A percentile compares a stretch with the other conserved stretches of the same genome.
These are phyloP conservation scores for Phalera bucephala DNA, from an alignment of 2,888 invertebrate genomes.

Conservation along the genomic window DNA sequence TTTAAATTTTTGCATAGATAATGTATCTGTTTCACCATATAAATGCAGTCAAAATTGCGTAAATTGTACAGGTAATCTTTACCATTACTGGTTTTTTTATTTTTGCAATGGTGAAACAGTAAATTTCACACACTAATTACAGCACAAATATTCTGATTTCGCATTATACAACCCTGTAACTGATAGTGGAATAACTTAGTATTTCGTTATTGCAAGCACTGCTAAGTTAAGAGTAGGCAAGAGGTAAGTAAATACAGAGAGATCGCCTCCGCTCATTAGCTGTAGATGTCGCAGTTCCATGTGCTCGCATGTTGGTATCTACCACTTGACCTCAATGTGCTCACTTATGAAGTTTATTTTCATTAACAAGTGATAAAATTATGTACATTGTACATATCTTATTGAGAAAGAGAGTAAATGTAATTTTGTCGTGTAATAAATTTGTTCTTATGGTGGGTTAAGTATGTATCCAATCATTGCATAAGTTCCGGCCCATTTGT, in stretches of 20 bases:
- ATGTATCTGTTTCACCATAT: no score
- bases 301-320: slow-evolving; percentile 29
- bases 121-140: slow-evolving; percentile 9
- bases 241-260: slow-evolving; percentile 55
- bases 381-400: no score
- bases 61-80: no score
- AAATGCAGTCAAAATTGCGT: no score
- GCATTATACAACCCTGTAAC: slow-evolving; percentile 11
- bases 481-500: no score
- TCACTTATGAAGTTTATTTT: slow-evolving; percentile 3
- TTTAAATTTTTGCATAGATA: no score
- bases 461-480: no score
- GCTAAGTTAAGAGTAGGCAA: slow-evolving; percentile 70
- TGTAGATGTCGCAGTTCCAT: slow-evolving; percentile 31
- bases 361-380: slow-evolving; percentile 17
- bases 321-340: slow-evolving; percentile 4
- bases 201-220: slow-evolving; percentile 69
- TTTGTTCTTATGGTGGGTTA: no score
- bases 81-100: no score
- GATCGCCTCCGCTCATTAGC: slow-evolving; percentile 27
- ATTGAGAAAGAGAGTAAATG: slow-evolving; percentile 5
- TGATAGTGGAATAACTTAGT: slow-evolving; percentile 38
- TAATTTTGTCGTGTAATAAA: no score
- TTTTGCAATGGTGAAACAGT: slow-evolving; percentile 26
- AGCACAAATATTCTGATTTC: slow-evolving; percentile 26